These are phyloP conservation scores for Calameuta pallipes DNA, from an alignment of 2,888 invertebrate genomes.

Conservation along the genomic window DNA sequence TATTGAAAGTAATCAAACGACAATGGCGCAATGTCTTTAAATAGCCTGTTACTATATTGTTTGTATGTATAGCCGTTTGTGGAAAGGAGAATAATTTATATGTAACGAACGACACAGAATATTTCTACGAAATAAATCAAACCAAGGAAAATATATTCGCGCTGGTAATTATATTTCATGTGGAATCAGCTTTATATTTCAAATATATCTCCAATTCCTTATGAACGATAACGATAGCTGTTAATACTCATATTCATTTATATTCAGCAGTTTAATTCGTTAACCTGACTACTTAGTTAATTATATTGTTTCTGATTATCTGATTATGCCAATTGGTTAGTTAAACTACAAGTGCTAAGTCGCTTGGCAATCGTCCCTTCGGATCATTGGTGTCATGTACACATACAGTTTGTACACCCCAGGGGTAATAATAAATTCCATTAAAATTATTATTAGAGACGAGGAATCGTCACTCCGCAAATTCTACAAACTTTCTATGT, in stretches of 20 bases:
- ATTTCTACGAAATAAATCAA: not conserved
- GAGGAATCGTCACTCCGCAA: not conserved
- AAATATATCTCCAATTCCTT: not conserved
- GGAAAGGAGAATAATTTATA: not conserved
- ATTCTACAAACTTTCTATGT: not conserved
- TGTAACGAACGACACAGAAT: not conserved
- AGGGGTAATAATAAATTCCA: not conserved
- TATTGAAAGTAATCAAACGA: not conserved
- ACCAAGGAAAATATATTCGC: not conserved
- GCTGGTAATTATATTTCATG: not conserved
- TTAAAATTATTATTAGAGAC: not conserved
- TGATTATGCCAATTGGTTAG: not conserved
- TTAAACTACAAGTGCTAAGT: not conserved
- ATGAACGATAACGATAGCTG: not conserved
- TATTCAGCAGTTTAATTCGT: not conserved
- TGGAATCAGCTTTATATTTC: not conserved
- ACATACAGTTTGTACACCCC: not conserved
- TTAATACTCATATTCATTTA: not conserved
- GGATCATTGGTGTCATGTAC: not conserved
- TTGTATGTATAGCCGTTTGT: not conserved
- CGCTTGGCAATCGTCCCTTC: not conserved
- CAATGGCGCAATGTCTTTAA: not conserved
- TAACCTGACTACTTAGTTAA: not conserved
- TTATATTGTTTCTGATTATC: not conserved
- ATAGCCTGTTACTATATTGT: not conserved